These are phyloP conservation scores for Hippocampus barbouri DNA, from an alignment of 2,113 vertebrate genomes.

Conservation along the genomic window DNA sequence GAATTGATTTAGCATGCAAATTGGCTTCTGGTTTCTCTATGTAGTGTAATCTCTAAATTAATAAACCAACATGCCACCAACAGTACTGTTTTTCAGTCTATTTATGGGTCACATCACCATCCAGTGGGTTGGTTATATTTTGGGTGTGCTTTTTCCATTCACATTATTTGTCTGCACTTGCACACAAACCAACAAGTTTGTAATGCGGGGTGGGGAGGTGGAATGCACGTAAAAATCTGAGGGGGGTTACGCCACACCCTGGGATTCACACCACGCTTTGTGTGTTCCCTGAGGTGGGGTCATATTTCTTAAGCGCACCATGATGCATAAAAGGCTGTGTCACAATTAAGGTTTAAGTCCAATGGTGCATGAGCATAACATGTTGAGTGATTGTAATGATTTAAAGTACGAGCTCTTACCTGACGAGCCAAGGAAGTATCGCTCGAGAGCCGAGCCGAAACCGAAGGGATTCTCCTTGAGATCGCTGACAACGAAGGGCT, in stretches of 20 bases:
- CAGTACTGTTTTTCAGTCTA: constrained; percentile 46
- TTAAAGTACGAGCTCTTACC: constrained; percentile 64
- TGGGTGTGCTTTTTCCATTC: constrained; percentile 7
- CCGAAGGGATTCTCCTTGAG: constrained; percentile 69
- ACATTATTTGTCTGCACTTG: constrained; percentile 17
- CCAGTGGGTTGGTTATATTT: constrained; percentile 13
- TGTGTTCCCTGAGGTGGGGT: constrained; percentile 22
- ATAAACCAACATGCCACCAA: constrained; percentile 47
- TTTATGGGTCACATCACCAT: constrained; percentile 27
- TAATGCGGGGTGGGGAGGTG: neutral
- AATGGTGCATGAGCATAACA: neutral
- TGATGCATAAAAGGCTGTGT: neutral
- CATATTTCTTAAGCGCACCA: constrained; percentile 35
- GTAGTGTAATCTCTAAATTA: constrained; percentile 61
- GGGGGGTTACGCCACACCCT: constrained; percentile 51
- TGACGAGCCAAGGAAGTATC: constrained; percentile 86
- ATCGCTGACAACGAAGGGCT: constrained; percentile 76
- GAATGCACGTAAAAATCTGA: constrained; percentile 36
- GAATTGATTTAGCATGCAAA: constrained; percentile 61
- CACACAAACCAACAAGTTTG: constrained; percentile 41
- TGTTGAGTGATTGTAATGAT: neutral
- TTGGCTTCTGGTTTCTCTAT: constrained; percentile 14
- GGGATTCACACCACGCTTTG: constrained; percentile 33
- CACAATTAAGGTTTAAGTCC: neutral
- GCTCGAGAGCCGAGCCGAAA: constrained; percentile 81